Conservation (phyloP, 2,797 vertebrate genomes). For the Sciaenops ocellatus region DNA sequence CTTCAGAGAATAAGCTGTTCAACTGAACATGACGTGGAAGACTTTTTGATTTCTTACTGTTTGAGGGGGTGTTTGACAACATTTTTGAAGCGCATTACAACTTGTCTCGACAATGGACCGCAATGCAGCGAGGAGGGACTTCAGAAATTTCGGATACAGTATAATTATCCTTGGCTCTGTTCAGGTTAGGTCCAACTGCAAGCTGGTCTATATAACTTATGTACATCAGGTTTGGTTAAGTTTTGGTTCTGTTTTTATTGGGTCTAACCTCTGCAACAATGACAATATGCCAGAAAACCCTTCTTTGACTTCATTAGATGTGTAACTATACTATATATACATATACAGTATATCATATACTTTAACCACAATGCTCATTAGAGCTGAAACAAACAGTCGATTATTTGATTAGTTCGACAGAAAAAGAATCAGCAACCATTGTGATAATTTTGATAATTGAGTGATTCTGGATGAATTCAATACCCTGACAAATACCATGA, state of each 20-base stretch:
- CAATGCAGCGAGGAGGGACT: neutral
- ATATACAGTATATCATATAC: no score
- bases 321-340: no score
- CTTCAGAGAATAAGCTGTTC: neutral
- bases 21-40: constrained; percentile 15
- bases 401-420: neutral
- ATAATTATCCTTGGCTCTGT: neutral
- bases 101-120: neutral
- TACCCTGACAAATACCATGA: no score
- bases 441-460: no score
- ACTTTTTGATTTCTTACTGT: constrained; percentile 23
- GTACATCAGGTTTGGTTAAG: neutral
- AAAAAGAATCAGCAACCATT: neutral
- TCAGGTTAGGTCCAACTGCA: no score
- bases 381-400: neutral
- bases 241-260: neutral
- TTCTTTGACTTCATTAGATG: neutral
- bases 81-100: neutral
- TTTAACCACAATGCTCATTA: neutral
- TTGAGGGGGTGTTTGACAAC: neutral
- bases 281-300: no score
- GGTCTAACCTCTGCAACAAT: no score
- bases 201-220: neutral
- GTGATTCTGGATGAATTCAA: no score
- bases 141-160: neutral